Percentiles rank a stretch among this genome's conserved stretches.
Conservation (phyloP, 2,113 vertebrate genomes). For the Phasianus colchicus region DNA sequence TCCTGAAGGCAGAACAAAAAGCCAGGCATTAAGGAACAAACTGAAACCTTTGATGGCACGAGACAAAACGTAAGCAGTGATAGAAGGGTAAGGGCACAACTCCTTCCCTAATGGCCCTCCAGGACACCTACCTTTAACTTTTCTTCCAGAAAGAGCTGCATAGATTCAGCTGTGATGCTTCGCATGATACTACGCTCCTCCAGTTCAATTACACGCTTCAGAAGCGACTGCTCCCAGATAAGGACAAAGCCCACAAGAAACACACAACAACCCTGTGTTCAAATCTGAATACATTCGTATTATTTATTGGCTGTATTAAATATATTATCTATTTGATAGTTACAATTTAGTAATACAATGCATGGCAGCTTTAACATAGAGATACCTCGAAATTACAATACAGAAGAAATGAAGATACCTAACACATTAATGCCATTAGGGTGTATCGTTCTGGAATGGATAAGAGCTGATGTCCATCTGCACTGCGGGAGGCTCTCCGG, state of each 20-base stretch:
- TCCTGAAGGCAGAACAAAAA: background rate
- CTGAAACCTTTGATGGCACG: background rate
- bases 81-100: background rate
- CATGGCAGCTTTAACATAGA: slow-evolving; percentile 82
- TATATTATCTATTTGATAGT: slow-evolving; percentile 90
- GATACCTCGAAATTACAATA: slow-evolving; percentile 75
- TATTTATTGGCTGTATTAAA: slow-evolving; percentile 88
- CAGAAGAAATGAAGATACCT: slow-evolving; percentile 68
- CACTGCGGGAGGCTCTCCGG: background rate
- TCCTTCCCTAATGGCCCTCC: background rate
- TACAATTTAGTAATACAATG: slow-evolving; percentile 88
- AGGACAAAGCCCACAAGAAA: background rate
- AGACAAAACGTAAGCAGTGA: too few relatives aligned
- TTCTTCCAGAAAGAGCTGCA: background rate
- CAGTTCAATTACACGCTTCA: accelerated
- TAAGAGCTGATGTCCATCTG: slow-evolving; percentile 44
- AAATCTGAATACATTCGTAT: slow-evolving; percentile 70
- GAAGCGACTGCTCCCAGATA: accelerated
- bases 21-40: background rate
- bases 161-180: accelerated
- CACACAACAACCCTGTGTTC: accelerated
- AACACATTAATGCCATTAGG: slow-evolving; percentile 76
- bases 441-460: slow-evolving; percentile 75
- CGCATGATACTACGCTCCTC: accelerated
- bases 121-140: background rate